Evolutionary conservation across 2,888 invertebrate species (phyloP).

Genomic region (Eupithecia abbreviata): DNA sequence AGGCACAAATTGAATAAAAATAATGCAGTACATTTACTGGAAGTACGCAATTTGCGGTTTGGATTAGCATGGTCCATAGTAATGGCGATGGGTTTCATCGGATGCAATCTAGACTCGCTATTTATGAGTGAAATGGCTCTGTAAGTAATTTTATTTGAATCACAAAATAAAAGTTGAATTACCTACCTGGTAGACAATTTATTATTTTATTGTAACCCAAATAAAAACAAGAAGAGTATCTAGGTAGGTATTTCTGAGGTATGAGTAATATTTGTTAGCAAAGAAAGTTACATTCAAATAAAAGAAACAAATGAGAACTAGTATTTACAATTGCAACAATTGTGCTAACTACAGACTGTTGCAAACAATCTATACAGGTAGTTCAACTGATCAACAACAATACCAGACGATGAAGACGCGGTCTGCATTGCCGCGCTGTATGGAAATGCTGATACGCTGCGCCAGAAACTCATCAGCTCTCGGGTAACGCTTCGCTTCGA

Average conservation of each 20-base stretch:
- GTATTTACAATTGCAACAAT: too few species aligned
- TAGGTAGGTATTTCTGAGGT: too few species aligned
- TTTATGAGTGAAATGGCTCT: conserved; percentile 20
- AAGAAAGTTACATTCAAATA: too few species aligned
- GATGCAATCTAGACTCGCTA: conserved; percentile 24
- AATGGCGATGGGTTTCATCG: conserved; percentile 27
- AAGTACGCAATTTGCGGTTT: conserved; percentile 45
- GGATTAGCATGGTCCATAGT: conserved; percentile 35
- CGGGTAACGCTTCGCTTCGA: neutral
- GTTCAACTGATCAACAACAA: neutral
- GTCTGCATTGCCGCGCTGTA: neutral
- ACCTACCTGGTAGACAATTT: neutral
- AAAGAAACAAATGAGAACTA: too few species aligned
- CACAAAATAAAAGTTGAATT: conserved; percentile 5
- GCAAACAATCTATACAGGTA: too few species aligned
- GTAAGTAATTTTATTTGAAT: conserved; percentile 12
- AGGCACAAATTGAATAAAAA: conserved; percentile 43
- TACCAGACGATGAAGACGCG: neutral
- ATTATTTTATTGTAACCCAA: neutral
- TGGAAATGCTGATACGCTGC: neutral
- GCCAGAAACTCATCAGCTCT: neutral
- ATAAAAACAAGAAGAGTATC: neutral
- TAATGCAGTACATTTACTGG: conserved; percentile 40
- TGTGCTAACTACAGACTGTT: too few species aligned
- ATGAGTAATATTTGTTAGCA: too few species aligned